Conservation (phyloP, 2,888 invertebrate species). For the Drosophila engyochracea region DNA sequence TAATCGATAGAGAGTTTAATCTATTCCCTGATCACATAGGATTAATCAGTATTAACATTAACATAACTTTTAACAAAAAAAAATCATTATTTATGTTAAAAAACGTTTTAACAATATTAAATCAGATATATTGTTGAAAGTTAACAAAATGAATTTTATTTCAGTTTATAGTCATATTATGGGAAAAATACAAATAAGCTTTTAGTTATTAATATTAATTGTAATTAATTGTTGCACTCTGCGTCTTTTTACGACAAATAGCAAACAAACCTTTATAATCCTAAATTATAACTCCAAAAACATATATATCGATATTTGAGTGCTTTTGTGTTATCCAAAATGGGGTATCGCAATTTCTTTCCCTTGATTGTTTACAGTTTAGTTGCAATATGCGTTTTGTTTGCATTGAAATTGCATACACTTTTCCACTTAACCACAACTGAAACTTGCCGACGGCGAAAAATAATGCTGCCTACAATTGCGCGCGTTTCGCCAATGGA, state of each 20-base stretch:
- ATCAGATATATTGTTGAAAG: background rate
- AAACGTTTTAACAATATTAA: background rate
- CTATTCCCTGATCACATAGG: background rate
- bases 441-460: constrained; percentile 57
- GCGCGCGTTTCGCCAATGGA: constrained; percentile 38
- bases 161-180: background rate
- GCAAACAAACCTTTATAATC: constrained; percentile 18
- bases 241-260: background rate
- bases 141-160: background rate
- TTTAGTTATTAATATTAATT: background rate
- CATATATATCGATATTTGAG: background rate
- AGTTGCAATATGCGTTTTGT: background rate
- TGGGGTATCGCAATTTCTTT: background rate
- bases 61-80: background rate
- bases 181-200: background rate
- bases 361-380: background rate
- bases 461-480: constrained; percentile 56
- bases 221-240: background rate
- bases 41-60: background rate
- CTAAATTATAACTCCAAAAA: no score
- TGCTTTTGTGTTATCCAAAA: constrained; percentile 11
- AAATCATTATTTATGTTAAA: background rate
- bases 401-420: background rate
- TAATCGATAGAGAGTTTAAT: background rate
- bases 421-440: constrained; percentile 14